Evolutionary conservation across 2,888 invertebrate species (phyloP).

Genomic region (Trichacis sp.): DNA sequence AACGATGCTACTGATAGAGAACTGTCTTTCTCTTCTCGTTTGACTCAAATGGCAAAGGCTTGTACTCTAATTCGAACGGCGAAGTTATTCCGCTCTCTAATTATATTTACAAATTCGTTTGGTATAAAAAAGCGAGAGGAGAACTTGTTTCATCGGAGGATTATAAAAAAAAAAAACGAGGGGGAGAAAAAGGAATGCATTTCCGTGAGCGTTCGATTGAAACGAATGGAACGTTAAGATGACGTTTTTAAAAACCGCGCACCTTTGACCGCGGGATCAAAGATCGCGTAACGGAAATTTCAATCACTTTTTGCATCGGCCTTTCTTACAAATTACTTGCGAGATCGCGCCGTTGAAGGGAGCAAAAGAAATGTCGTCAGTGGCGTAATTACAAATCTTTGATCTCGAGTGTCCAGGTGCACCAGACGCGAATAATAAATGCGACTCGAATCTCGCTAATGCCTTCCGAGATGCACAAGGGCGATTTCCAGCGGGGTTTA

Average conservation of each 20-base stretch:
- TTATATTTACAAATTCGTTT: neutral
- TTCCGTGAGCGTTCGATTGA: neutral
- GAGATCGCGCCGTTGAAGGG: conserved; percentile 25
- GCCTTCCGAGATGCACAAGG: neutral
- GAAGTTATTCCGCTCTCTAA: neutral
- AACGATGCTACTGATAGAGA: conserved; percentile 54
- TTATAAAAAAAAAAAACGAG: no score
- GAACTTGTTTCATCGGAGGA: no score
- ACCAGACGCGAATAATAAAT: conserved; percentile 43
- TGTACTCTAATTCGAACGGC: neutral
- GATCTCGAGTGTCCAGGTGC: conserved; percentile 64
- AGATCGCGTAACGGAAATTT: conserved; percentile 42
- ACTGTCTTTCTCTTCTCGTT: conserved; percentile 49
- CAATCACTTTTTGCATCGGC: conserved; percentile 20
- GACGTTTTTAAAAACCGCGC: neutral
- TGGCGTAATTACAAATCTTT: conserved; percentile 58
- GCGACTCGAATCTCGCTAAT: conserved; percentile 12
- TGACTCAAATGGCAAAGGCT: neutral
- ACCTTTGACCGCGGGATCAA: conserved; percentile 16
- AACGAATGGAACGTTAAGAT: neutral
- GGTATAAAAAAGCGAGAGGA: no score
- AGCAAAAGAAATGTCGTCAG: conserved; percentile 36
- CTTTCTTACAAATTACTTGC: conserved; percentile 21
- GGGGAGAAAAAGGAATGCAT: no score
- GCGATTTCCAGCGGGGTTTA: neutral